A percentile compares a stretch with the other conserved stretches of the same genome.
These are phyloP conservation scores for Chrysina gloriosa DNA, from an alignment of 2,888 invertebrate species.

Conservation along the genomic window DNA sequence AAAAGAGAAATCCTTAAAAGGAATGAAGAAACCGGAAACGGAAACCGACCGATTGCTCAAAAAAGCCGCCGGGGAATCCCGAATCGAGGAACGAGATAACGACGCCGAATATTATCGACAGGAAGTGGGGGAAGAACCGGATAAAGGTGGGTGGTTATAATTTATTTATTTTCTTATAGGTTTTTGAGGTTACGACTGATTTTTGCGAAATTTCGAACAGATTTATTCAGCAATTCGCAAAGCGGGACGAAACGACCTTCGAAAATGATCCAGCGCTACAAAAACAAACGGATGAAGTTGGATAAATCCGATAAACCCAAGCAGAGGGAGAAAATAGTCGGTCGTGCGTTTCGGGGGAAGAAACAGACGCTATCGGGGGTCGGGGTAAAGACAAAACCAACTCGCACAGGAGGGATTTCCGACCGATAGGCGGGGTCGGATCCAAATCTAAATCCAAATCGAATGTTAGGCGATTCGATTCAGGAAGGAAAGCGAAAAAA, in stretches of 20 bases:
- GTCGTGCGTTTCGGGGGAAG: conserved; percentile 35
- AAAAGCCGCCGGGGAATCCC: conserved; percentile 68
- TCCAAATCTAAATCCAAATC: conserved; percentile 7
- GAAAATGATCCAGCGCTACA: conserved; percentile 50
- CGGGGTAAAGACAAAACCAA: conserved; percentile 55
- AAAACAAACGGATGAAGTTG: conserved; percentile 54
- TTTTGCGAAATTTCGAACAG: no score
- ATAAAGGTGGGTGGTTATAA: conserved; percentile 72
- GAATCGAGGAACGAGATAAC: conserved; percentile 71
- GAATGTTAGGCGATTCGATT: conserved; percentile 30
- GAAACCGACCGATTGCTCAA: conserved; percentile 64
- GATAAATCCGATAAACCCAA: conserved; percentile 40
- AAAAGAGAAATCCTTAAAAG: conserved; percentile 76
- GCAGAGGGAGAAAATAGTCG: conserved; percentile 8
- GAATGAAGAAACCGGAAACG: conserved; percentile 73
- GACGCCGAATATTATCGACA: conserved; percentile 86
- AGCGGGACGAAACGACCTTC: conserved; percentile 50
- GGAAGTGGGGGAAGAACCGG: conserved; percentile 91
- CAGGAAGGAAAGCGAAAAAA: neutral
- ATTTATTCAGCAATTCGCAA: conserved; percentile 52
- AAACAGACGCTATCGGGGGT: conserved; percentile 20
- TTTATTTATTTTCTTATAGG: neutral
- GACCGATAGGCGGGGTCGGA: conserved; percentile 56
- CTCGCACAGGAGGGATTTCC: conserved; percentile 55
- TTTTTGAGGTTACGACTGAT: conserved; percentile 5